Evolutionary conservation across 2,888 invertebrate genomes (phyloP).

Genomic region (Ethmia dodecea): DNA sequence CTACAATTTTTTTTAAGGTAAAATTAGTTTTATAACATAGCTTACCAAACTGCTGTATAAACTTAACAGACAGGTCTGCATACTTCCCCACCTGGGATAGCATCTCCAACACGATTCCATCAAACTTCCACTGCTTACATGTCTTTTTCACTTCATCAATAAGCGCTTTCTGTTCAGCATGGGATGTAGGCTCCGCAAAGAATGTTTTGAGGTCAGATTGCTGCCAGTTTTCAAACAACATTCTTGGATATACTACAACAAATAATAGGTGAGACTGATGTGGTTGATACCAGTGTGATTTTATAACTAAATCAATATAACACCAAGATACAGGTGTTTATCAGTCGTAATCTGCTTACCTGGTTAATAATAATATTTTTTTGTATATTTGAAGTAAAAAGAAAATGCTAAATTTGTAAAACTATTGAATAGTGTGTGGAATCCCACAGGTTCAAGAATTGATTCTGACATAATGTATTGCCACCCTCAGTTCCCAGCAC

Average conservation of each 20-base stretch:
- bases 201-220: conserved; percentile 84
- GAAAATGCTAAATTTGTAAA: no score
- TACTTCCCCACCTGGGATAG: conserved; percentile 86
- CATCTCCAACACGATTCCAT: conserved; percentile 94
- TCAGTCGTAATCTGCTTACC: no score
- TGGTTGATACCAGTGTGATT: not conserved
- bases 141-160: conserved; percentile 82
- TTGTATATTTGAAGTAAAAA: no score
- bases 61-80: conserved; percentile 80
- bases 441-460: no score
- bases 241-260: conserved; percentile 88
- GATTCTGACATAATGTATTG: no score
- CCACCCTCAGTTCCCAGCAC: no score
- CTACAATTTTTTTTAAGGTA: no score
- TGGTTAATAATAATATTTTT: no score
- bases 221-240: conserved; percentile 93
- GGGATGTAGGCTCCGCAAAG: conserved; percentile 80
- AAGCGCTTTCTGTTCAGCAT: conserved; percentile 82
- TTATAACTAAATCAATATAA: no score
- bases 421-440: no score
- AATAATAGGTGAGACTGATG: conserved; percentile 4
- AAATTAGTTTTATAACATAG: conserved; percentile 14
- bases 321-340: no score
- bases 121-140: conserved; percentile 87
- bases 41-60: conserved; percentile 81